phyloP scores from a whole-genome alignment of 2,888 invertebrate species.

The Leptinotarsa haldemani region DNA sequence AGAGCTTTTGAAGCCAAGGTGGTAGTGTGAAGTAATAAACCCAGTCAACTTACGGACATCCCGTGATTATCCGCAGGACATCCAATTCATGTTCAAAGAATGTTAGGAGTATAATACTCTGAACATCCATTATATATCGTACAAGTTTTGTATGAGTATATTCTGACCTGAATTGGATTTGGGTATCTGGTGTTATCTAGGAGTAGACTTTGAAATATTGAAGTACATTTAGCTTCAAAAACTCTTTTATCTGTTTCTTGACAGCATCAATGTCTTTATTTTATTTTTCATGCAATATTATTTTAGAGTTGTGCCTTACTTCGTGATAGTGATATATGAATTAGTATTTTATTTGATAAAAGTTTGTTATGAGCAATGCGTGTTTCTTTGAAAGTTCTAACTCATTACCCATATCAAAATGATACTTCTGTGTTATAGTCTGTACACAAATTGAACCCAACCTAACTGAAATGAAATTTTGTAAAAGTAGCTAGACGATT shows the following conservation, averaged over 20 bases:
- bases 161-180: too few species aligned
- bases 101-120: too few species aligned
- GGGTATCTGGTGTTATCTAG: too few species aligned
- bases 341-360: slow-evolving; percentile 30
- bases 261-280: slow-evolving; percentile 21
- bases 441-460: too few species aligned
- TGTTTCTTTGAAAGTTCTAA: background rate
- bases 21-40: too few species aligned
- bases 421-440: background rate
- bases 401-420: background rate
- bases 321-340: slow-evolving; percentile 31
- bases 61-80: too few species aligned
- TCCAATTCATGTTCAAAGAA: too few species aligned
- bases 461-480: too few species aligned
- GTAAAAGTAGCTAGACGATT: too few species aligned
- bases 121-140: too few species aligned
- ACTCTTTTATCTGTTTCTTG: slow-evolving; percentile 23
- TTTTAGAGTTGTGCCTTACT: slow-evolving; percentile 61
- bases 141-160: too few species aligned
- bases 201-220: background rate
- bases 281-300: slow-evolving; percentile 47
- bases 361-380: background rate
- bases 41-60: too few species aligned
- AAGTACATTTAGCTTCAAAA: background rate
- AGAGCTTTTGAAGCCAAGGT: background rate